Base-by-base conservation (phyloP, 2,113 vertebrate species). In the Pachypanchax playfairii region DNA sequence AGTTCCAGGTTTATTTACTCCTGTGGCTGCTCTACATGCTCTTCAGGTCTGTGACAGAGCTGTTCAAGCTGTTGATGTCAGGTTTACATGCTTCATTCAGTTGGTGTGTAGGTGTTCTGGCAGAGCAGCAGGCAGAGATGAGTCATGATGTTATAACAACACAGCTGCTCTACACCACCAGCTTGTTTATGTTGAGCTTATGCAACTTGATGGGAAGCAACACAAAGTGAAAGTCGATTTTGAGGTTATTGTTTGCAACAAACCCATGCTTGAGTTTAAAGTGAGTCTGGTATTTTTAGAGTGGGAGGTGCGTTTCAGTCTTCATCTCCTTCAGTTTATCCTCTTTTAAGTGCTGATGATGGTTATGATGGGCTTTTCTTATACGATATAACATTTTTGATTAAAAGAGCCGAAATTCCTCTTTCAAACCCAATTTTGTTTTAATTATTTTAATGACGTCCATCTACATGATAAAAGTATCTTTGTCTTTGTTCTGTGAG, bases 101-200 rank as follows among this genome's bases (percentile, higher is more conserved):
- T 61, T 1, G 62, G 29, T 18, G 42, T 50, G 66, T 56, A 33
- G 64, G 57, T 39, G 76, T 64, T 77, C 1, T 29, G 48, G 39
- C 53, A 46, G 11, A 62, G 48, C 70, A 65, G 39, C 17, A 12
- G 22, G 44, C 2, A 65, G 54, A 55, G 33, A 28, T 75, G 76
- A 80, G 52, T 84, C 76, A 80, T 21, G 15, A 39, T 69, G 57
- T 66, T 57, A 70, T 36, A 56, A 51, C 68, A 56, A 68, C 62
- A 54, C 31, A 61, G 22, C 43, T 20, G 25, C 46, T 63, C 28
- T 21, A 24, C 56, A 55, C 48, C 54, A 49, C 22, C 62, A 57
- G 22, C 38, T 62, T 47, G 68, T 49, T 56, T 11, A 42, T 29
- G 4, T 2, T 17, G 20, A 24, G 42, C 26, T 57, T 42, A 50